These are phyloP conservation scores for Zaprionus inermis DNA, from an alignment of 1,140 invertebrate genomes.

Conservation along the genomic window DNA sequence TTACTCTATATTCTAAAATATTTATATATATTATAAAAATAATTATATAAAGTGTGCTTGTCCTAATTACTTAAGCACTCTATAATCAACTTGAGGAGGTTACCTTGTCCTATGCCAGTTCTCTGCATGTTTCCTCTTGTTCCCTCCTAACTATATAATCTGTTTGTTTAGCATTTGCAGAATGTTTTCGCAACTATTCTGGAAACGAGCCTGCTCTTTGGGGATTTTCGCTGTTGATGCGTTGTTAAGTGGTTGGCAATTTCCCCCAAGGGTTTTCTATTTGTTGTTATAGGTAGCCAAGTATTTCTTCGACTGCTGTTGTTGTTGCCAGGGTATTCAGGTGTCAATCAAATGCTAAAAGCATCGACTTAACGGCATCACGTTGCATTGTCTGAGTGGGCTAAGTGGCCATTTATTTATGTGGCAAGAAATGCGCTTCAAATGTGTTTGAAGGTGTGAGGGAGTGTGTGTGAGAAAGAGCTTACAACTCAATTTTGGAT, in stretches of 20 bases:
- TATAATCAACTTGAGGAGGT: too few relatives aligned
- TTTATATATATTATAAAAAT: too few relatives aligned
- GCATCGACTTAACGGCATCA: conserved; percentile 54
- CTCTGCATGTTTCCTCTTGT: too few relatives aligned
- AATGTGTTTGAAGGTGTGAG: conserved; percentile 3
- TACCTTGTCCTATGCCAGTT: too few relatives aligned
- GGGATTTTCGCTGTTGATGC: conserved; percentile 39
- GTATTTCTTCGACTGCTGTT: conserved; percentile 10
- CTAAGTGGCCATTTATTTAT: conserved; percentile 54
- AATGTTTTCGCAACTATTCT: conserved; percentile 22
- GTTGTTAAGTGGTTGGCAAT: conserved; percentile 55
- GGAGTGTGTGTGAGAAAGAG: conserved; percentile 19
- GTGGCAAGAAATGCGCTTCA: conserved; percentile 35
- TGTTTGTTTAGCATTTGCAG: conserved; percentile 27
- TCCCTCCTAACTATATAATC: too few relatives aligned
- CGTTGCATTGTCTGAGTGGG: conserved; percentile 42
- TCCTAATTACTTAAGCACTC: too few relatives aligned
- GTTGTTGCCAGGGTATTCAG: conserved; percentile 31
- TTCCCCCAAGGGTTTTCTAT: not conserved
- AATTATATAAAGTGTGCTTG: too few relatives aligned
- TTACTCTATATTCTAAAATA: too few relatives aligned
- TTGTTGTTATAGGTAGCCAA: conserved; percentile 2
- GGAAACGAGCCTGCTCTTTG: not conserved
- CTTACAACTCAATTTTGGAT: conserved; percentile 56
- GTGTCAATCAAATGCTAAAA: conserved; percentile 70